Percentiles rank a stretch among this genome's conserved stretches.
Evolutionary conservation across 2,888 invertebrate genomes (phyloP).

Genomic region (Harmothoe impar): DNA sequence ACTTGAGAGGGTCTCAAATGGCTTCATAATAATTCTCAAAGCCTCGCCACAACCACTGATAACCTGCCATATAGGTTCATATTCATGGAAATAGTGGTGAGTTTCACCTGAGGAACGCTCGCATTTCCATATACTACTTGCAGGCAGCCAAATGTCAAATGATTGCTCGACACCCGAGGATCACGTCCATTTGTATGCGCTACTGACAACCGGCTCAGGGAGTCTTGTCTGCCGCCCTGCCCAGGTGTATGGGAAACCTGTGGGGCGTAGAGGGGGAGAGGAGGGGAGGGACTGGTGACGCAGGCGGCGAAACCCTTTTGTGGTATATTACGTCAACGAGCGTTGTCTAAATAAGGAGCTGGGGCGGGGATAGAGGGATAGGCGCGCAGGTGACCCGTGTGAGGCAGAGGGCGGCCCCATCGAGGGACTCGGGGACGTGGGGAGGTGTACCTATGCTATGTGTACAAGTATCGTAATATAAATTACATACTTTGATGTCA

Average conservation of each 20-base stretch:
- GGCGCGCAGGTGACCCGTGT: background rate
- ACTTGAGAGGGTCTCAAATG: too few relatives aligned
- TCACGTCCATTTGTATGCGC: background rate
- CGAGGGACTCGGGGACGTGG: too few relatives aligned
- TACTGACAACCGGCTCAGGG: background rate
- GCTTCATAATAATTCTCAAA: too few relatives aligned
- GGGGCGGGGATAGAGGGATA: background rate
- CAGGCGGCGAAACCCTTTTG: background rate
- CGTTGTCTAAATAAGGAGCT: background rate
- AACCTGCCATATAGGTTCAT: too few relatives aligned
- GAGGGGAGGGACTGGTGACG: background rate
- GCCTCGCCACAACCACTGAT: too few relatives aligned
- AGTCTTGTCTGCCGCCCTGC: background rate
- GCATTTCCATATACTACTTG: constrained; percentile 26
- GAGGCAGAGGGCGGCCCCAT: too few relatives aligned
- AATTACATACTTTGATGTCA: too few relatives aligned
- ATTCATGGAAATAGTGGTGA: too few relatives aligned
- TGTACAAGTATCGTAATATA: too few relatives aligned
- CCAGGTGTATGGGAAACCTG: background rate
- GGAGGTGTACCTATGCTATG: too few relatives aligned
- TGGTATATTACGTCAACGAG: background rate
- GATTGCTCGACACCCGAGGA: background rate
- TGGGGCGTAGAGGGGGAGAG: background rate
- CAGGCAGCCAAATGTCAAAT: background rate
- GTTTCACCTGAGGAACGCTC: background rate